These are phyloP conservation scores for Peromyscus maniculatus DNA, from an alignment of 2,113 vertebrate genomes.

Conservation along the genomic window DNA sequence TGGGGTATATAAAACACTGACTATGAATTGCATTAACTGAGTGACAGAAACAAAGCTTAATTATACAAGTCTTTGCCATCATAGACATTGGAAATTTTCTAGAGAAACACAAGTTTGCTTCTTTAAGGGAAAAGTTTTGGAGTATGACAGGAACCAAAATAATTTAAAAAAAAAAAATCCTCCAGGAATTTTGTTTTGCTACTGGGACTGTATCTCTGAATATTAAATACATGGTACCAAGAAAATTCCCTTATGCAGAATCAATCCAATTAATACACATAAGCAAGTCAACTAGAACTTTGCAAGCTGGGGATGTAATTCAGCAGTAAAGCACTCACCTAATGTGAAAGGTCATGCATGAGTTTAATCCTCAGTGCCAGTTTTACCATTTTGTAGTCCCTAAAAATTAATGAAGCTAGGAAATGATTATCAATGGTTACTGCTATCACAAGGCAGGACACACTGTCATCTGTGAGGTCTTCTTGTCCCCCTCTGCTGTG, in stretches of 20 bases:
- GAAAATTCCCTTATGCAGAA: slow-evolving; percentile 31
- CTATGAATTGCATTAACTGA: not conserved
- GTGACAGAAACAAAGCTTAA: not conserved
- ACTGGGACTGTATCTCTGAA: not conserved
- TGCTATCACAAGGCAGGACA: not conserved
- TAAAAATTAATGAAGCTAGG: not conserved
- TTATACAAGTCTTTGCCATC: not conserved
- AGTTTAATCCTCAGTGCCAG: not conserved
- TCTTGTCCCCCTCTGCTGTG: not conserved
- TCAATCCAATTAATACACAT: not conserved
- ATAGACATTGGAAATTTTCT: not conserved
- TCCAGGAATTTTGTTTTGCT: not conserved
- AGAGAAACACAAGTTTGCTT: not conserved
- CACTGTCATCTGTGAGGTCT: not conserved
- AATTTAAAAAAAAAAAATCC: not conserved
- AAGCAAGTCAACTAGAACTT: not conserved
- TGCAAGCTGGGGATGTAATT: too few species aligned
- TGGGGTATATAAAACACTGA: not conserved
- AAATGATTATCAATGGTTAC: slow-evolving; percentile 16
- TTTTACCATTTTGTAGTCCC: not conserved
- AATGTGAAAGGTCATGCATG: not conserved
- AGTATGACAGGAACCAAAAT: not conserved
- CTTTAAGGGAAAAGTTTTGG: not conserved
- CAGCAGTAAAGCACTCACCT: not conserved
- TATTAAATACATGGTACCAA: not conserved